Base-by-base conservation (phyloP, 2,113 vertebrate genomes). In the Ceyx cyanopectus region DNA sequence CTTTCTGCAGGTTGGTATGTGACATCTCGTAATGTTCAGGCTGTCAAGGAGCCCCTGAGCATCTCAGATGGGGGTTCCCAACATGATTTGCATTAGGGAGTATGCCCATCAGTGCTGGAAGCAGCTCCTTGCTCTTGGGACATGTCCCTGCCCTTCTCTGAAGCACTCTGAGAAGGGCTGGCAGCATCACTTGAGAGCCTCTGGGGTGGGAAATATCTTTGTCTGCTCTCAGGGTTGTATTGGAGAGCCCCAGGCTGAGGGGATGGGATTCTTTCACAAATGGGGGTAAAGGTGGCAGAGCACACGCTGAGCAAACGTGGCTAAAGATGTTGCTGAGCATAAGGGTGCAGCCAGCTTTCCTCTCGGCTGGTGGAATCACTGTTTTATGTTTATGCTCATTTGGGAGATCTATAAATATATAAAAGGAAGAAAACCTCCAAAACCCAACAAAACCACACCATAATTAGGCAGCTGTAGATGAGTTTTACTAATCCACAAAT, bases 371-470 rank as follows among this genome's bases (percentile, higher is more conserved):
- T 87, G 89, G 95, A 92, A 74, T 85, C 67, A n/a, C 91, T 94
- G 6, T 76, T 92, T 94, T 51, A 87, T 94, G 85, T 93, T 91
- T 91, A 80, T 70, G 79, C 50, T 94, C 70, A 69, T 89, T 85
- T 95, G 78, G 81, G 78, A 90, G 46, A 56, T 62, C 75, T 95
- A 87, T 89, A 96, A 93, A 94, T 95, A 89, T 29, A 45, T 81
- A 60, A 80, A 80, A 78, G 26, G 12, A 81, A 86, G 83, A 27
- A 50, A 37, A 37, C 37, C 37, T 37, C 37, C 37, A 37, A 37
- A 50, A 50, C 12, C 22, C 22, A 12, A 46, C 45, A 2, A 16
- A n/a, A 12, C 60, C n/a, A 62, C 32, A 74, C 32, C 58, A 54
- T 90, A 69, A 76, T 84, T 67, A 66, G 67, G 58, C 91, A 96